Conservation (phyloP, 2,888 invertebrate genomes). For the Zhuqinia jingwanae region DNA sequence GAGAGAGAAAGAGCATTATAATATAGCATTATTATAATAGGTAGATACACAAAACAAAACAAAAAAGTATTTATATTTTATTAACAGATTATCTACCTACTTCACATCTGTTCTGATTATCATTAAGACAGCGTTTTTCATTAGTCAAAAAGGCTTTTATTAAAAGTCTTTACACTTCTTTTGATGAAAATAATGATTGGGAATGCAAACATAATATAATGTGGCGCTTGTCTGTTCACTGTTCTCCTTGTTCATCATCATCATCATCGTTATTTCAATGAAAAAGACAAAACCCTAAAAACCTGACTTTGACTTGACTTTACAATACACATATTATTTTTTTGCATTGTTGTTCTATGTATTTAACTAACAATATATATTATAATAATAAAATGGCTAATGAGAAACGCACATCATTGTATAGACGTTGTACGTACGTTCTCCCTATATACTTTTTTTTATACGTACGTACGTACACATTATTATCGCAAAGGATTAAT, state of each 20-base stretch:
- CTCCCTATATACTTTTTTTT: constrained; percentile 21
- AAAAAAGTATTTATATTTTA: constrained; percentile 65
- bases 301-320: constrained; percentile 23
- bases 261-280: background rate
- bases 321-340: too few species aligned
- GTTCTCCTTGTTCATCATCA: too few species aligned
- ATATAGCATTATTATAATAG: constrained; percentile 5
- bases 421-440: background rate
- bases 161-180: constrained; percentile 57
- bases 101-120: constrained; percentile 70
- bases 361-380: constrained; percentile 13
- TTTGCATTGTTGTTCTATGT: background rate
- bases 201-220: too few species aligned
- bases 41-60: background rate
- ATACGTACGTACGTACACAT: constrained; percentile 38
- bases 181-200: too few species aligned
- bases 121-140: constrained; percentile 68
- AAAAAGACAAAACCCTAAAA: constrained; percentile 36
- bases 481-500: constrained; percentile 64
- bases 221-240: too few species aligned
- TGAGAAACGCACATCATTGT: constrained; percentile 51
- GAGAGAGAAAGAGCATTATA: constrained; percentile 44
- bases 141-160: constrained; percentile 34
- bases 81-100: constrained; percentile 64
- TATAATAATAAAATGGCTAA: constrained; percentile 48